Conservation (phyloP, 2,888 invertebrate genomes). For the Falcaria lacertinaria region DNA sequence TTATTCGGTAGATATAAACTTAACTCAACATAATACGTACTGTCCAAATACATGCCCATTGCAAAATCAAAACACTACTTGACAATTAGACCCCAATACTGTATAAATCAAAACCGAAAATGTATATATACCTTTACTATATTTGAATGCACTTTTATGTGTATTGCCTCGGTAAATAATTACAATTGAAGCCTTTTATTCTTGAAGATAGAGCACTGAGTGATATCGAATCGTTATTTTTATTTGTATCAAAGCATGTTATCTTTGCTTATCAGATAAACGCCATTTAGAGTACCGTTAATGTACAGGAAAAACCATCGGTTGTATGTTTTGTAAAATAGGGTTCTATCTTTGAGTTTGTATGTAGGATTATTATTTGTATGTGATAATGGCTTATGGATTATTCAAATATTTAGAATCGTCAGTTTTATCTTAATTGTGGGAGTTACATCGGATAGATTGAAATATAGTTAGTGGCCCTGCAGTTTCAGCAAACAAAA, state of each 20-base stretch:
- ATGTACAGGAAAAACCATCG: background rate
- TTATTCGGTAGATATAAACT: background rate
- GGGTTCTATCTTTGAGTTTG: too few relatives aligned
- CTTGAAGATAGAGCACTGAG: conserved; percentile 17
- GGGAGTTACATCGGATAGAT: too few relatives aligned
- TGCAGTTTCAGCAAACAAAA: too few relatives aligned
- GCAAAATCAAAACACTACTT: too few relatives aligned
- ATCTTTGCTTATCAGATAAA: conserved; percentile 6
- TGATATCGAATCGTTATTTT: conserved; percentile 24
- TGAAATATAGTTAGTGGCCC: too few relatives aligned
- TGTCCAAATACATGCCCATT: background rate
- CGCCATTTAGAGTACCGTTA: background rate
- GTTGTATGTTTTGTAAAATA: too few relatives aligned
- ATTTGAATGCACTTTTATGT: background rate
- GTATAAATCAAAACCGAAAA: background rate
- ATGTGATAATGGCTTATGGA: too few relatives aligned
- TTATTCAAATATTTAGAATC: too few relatives aligned
- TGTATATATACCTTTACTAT: background rate
- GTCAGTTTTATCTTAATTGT: too few relatives aligned
- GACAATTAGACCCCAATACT: too few relatives aligned
- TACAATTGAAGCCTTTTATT: background rate
- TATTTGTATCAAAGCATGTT: conserved; percentile 29
- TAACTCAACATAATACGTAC: background rate
- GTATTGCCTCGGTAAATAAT: conserved; percentile 5
- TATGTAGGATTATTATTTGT: too few relatives aligned